Evolutionary conservation across 2,113 vertebrate species (phyloP), one percentile per base, ranked within the genome.

Genomic region (Lepus timidus): DNA sequence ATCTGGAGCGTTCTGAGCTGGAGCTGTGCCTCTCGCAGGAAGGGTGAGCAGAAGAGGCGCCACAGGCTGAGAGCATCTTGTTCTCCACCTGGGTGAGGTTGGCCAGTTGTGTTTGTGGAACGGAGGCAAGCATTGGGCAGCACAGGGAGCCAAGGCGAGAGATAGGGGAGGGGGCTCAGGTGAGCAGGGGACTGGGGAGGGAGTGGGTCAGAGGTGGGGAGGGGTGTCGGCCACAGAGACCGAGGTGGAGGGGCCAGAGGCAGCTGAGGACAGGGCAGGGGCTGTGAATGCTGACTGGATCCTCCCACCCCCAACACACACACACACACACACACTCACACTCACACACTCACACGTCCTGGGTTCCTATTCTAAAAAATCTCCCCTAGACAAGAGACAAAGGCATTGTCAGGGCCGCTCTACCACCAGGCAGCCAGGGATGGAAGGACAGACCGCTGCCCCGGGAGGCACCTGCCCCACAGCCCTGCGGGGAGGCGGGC

Each of bases 361-460:
- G 71, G 51, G 44, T 89, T 71, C 64, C 83, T 52, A 52, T 12
- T 13, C 88, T 74, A 31, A 19, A 70, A 80, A 31, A 85, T 85
- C 79, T 87, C 85, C 51, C 90, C 61, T 39, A n/a, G 23, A 55
- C 33, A 62, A 85, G 64, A 78, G 70, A 78, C 81, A 90, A 73
- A 51, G 33, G 74, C 25, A 73, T 70, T 74, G 84, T 58, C 74
- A 73, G 64, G 90, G 58, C 44, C 20, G 12, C 39, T n/a, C 19
- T 3, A 23, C 29, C 51, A 39, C 70, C 58, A 71, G 64, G 36
- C 70, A 62, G 36, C 5, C 6, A 61, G 49, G 91, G 65, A 39
- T 0, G 12, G 65, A 76, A 36, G 36, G 27, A 36, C 62, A 76
- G 80, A 19, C 25, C 7, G 0, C 81, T 65, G 73, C 84, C 62